These are phyloP conservation scores for Dasyornis broadbenti DNA, from an alignment of 2,113 vertebrate species.

Conservation along the genomic window DNA sequence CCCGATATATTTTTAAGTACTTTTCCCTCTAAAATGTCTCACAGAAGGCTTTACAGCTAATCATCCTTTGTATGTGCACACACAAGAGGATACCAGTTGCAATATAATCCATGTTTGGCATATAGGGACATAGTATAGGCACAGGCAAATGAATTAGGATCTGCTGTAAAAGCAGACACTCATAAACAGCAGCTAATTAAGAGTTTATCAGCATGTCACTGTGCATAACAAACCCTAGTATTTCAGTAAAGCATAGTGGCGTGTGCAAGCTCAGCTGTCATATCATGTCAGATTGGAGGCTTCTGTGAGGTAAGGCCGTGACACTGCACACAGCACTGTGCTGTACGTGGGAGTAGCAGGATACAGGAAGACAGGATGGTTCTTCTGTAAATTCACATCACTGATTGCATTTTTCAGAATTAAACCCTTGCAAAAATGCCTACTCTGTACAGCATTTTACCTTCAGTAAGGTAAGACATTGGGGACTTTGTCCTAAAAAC, in stretches of 20 bases:
- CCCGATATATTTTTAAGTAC: not conserved
- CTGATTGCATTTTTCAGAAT: not conserved
- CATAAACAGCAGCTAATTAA: constrained; percentile 26
- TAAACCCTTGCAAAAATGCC: not conserved
- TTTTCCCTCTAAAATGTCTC: constrained; percentile 6
- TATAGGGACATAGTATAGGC: not conserved
- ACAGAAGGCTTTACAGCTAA: constrained; percentile 44
- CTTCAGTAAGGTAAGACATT: not conserved
- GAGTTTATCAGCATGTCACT: constrained; percentile 35
- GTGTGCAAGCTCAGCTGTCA: not conserved
- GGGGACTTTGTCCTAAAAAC: not conserved
- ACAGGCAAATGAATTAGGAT: not conserved
- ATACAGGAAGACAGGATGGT: not conserved
- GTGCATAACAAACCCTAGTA: not conserved
- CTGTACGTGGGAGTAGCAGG: not conserved
- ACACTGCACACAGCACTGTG: not conserved
- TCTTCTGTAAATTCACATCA: not conserved
- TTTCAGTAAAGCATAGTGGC: not conserved
- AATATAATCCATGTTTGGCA: not conserved
- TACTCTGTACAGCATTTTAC: not conserved
- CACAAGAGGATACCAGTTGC: not conserved
- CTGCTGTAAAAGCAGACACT: not conserved
- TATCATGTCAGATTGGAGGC: not conserved
- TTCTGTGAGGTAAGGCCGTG: not conserved
- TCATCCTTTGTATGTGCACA: not conserved